A percentile compares a stretch with the other conserved stretches of the same genome.
These are phyloP conservation scores for Erebia ligea DNA, from an alignment of 2,888 invertebrate species.

Conservation along the genomic window DNA sequence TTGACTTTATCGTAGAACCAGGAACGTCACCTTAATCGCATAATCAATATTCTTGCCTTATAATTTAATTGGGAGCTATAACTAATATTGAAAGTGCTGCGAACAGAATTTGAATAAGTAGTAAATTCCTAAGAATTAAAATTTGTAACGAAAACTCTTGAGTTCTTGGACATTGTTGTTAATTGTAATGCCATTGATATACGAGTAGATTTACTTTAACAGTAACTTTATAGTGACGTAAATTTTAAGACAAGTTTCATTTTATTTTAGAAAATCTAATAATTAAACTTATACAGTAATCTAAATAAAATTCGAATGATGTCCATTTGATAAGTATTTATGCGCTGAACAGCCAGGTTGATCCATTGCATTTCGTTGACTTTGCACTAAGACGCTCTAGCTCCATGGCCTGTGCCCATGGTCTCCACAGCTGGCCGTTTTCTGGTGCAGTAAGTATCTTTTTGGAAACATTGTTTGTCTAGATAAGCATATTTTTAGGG, in stretches of 20 bases:
- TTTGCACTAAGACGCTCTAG: too few relatives aligned
- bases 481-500: too few relatives aligned
- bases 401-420: too few relatives aligned
- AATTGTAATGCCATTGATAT: slow-evolving; percentile 16
- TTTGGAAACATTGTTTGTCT: too few relatives aligned
- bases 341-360: too few relatives aligned
- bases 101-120: slow-evolving; percentile 2
- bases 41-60: slow-evolving; percentile 19
- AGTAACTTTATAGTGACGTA: slow-evolving; percentile 4
- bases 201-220: slow-evolving; percentile 6
- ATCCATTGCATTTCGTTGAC: too few relatives aligned
- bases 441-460: too few relatives aligned
- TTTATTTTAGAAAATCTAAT: neutral
- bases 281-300: too few relatives aligned
- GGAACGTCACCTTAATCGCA: slow-evolving; percentile 8
- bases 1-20: too few relatives aligned
- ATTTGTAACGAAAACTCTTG: slow-evolving; percentile 6
- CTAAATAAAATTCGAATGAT: too few relatives aligned
- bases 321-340: too few relatives aligned
- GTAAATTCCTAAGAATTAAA: slow-evolving; percentile 8
- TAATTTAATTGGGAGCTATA: slow-evolving; percentile 16
- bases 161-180: slow-evolving; percentile 9
- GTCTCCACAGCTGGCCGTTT: too few relatives aligned
- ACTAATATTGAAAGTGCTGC: slow-evolving; percentile 17
- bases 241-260: neutral